These are phyloP conservation scores for Copidosoma aretas DNA, from an alignment of 2,888 invertebrate genomes.

Conservation along the genomic window DNA sequence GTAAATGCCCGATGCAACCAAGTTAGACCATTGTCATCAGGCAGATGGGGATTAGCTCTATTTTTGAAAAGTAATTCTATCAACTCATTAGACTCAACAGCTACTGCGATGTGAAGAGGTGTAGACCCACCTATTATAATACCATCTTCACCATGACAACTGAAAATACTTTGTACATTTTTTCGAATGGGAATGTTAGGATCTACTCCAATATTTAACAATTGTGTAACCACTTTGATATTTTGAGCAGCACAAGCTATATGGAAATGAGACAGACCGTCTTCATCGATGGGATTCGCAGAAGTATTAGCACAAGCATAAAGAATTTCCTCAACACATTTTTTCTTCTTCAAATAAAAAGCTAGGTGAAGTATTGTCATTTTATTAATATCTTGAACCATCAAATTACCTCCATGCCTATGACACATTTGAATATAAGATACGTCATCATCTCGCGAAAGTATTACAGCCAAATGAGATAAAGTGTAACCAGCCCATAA, in stretches of 20 bases:
- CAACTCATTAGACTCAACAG: neutral
- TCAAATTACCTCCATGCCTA: neutral
- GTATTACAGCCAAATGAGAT: too few species aligned
- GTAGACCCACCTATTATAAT: neutral
- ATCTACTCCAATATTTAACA: neutral
- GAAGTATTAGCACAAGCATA: neutral
- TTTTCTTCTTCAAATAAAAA: neutral
- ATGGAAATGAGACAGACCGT: neutral
- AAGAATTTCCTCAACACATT: neutral
- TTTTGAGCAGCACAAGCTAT: neutral
- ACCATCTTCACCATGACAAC: too few species aligned
- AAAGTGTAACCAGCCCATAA: too few species aligned
- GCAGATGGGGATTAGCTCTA: neutral
- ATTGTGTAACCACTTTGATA: neutral
- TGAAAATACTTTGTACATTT: neutral
- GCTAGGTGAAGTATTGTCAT: constrained; percentile 1
- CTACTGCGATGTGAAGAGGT: constrained; percentile 3
- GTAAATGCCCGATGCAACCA: neutral
- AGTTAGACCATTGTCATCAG: neutral
- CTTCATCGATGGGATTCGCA: too few species aligned
- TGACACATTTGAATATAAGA: too few species aligned
- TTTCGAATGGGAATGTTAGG: neutral
- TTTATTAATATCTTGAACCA: neutral
- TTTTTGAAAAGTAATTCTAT: neutral
- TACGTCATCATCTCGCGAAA: too few species aligned